phyloP scores from a whole-genome alignment of 2,113 vertebrate species.

The Nettapus auritus region DNA sequence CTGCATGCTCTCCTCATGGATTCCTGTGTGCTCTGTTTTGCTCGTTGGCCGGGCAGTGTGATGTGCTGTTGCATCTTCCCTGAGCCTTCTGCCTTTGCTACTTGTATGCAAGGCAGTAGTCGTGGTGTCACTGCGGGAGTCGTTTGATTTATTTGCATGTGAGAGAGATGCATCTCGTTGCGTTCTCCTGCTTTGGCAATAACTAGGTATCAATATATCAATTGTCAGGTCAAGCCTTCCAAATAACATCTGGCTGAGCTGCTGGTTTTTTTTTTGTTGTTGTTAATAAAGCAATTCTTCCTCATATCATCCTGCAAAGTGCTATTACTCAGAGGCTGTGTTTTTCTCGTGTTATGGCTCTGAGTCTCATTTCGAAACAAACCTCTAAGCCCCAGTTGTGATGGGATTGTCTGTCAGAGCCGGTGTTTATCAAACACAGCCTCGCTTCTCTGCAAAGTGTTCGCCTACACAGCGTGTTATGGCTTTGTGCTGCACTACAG shows the following conservation, averaged over 20 bases:
- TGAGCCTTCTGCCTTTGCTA: background rate
- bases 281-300: slow-evolving; percentile 36
- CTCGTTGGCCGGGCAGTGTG: background rate
- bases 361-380: slow-evolving; percentile 12
- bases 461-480: background rate
- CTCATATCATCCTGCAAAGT: background rate
- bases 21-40: background rate
- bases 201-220: slow-evolving; percentile 31
- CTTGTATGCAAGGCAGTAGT: background rate
- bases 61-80: background rate
- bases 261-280: background rate
- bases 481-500: background rate
- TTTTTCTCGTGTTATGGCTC: slow-evolving; percentile 2
- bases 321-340: background rate
- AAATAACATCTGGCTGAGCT: slow-evolving; percentile 25
- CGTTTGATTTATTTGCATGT: background rate
- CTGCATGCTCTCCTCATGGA: background rate
- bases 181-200: slow-evolving; percentile 3
- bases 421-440: background rate
- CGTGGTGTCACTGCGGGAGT: background rate
- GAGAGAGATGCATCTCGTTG: background rate
- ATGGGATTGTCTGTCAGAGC: slow-evolving; percentile 4
- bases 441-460: background rate
- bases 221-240: background rate
- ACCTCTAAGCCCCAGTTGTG: background rate